These are phyloP conservation scores for Gymnogyps californianus DNA, from an alignment of 2,113 vertebrate genomes.

Conservation along the genomic window DNA sequence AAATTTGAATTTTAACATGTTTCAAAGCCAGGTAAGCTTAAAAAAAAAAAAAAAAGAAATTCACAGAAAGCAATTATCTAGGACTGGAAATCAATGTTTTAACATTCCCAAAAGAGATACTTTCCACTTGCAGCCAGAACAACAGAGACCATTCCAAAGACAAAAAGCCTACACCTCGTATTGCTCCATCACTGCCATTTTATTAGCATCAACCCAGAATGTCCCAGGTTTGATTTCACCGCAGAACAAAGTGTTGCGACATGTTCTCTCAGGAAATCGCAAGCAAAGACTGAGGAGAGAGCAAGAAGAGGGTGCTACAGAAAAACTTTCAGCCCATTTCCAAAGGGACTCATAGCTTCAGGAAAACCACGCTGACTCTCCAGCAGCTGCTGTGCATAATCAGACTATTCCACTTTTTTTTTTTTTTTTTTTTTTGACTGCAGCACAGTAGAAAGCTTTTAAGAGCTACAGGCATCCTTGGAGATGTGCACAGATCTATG, in stretches of 20 bases:
- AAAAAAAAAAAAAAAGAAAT: background rate
- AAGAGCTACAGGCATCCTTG: background rate
- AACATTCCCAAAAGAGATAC: background rate
- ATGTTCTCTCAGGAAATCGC: background rate
- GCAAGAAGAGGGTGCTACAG: background rate
- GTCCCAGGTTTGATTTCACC: background rate
- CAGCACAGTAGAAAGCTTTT: background rate
- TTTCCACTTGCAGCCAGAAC: background rate
- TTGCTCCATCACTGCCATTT: background rate
- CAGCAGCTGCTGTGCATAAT: background rate
- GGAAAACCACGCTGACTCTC: background rate
- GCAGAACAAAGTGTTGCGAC: background rate
- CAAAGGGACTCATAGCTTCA: background rate
- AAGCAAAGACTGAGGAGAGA: background rate
- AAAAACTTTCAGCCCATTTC: background rate
- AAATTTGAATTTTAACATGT: background rate
- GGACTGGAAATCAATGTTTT: background rate
- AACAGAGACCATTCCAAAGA: background rate
- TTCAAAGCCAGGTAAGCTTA: background rate
- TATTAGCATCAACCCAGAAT: background rate
- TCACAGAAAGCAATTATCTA: background rate
- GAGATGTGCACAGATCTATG: background rate
- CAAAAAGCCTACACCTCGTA: background rate
- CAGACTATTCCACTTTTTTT: background rate
- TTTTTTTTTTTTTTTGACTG: background rate